Evolutionary conservation across 2,113 vertebrate species (phyloP).

Genomic region (Cephalopholis sonnerati): DNA sequence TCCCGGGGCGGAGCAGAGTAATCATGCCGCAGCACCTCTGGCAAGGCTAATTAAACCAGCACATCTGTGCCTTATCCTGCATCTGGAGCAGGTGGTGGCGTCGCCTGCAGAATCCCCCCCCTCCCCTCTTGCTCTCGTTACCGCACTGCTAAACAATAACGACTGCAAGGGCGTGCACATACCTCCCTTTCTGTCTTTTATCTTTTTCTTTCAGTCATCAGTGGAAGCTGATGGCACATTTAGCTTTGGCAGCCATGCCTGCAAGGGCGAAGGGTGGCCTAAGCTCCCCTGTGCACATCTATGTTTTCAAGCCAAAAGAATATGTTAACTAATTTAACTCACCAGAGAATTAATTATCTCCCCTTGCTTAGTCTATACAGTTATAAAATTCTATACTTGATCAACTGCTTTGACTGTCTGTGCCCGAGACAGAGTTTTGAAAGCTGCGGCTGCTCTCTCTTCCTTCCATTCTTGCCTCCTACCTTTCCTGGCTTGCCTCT

Average conservation of each 20-base stretch:
- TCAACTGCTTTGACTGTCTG: neutral
- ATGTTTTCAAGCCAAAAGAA: neutral
- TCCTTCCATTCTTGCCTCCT: neutral
- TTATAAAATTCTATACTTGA: neutral
- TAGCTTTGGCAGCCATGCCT: neutral
- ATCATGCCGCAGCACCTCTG: constrained; percentile 77
- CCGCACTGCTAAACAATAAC: constrained; percentile 64
- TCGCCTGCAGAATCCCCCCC: constrained; percentile 42
- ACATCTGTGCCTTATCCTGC: constrained; percentile 75
- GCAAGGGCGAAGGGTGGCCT: neutral
- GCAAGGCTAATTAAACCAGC: constrained; percentile 80
- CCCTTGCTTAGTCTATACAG: neutral
- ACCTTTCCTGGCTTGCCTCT: neutral
- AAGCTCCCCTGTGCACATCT: neutral
- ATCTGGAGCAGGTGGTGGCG: constrained; percentile 80
- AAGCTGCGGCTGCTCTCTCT: constrained; percentile 4
- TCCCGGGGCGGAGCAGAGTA: constrained; percentile 67
- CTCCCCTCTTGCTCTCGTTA: constrained; percentile 16
- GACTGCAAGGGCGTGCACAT: constrained; percentile 19
- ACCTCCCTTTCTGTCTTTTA: neutral
- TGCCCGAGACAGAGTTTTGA: neutral
- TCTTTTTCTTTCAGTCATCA: neutral
- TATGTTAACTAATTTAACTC: constrained; percentile 9
- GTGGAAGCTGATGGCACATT: neutral
- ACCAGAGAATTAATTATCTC: constrained; percentile 33